Evolutionary conservation across 2,888 invertebrate genomes (phyloP), one percentile per base, ranked within the genome.

Genomic region (Camptogramma bilineatum): DNA sequence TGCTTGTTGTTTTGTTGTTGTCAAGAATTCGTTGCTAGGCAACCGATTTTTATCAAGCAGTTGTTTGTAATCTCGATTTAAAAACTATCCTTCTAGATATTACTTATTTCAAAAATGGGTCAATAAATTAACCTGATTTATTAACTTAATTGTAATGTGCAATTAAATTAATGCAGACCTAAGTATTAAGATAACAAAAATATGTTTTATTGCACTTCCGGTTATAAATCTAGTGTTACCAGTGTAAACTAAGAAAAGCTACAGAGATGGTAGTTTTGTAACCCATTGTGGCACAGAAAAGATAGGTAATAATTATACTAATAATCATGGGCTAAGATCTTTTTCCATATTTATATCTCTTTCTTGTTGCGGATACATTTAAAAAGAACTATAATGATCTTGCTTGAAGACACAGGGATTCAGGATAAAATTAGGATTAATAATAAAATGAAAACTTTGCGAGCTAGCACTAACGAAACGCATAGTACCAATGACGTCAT

Each of bases 401-500:
- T n/a, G n/a, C n/a, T n/a, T n/a, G n/a, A n/a, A n/a, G n/a, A n/a
- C n/a, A n/a, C n/a, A n/a, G n/a, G n/a, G n/a, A n/a, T n/a, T 24
- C 24, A 24, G 2, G 4, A 24, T 4, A 24, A 24, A 24, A 24
- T 24, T 24, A 2, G n/a, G n/a, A 28, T 28, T 28, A 8, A 39
- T 17, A 17, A 7, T 16, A 1, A 24, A 48, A 51, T 7, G 1
- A 31, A 2, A 31, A 5, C 28, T 21, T n/a, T 31, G n/a, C 31
- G 4, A n/a, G 21, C 28, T 3, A 65, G 78, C 66, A 81, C 61
- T 64, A 88, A 82, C 84, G 61, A 86, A 88, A 89, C 90, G 88
- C 78, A 62, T 17, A 55, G 60, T 55, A 39, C 53, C 60, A 68
- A 79, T 88, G 84, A 88, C 88, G 90, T 90, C 88, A 89, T 78